Conservation (phyloP, 2,888 invertebrate species). For the Noctuana brunneofusca region DNA sequence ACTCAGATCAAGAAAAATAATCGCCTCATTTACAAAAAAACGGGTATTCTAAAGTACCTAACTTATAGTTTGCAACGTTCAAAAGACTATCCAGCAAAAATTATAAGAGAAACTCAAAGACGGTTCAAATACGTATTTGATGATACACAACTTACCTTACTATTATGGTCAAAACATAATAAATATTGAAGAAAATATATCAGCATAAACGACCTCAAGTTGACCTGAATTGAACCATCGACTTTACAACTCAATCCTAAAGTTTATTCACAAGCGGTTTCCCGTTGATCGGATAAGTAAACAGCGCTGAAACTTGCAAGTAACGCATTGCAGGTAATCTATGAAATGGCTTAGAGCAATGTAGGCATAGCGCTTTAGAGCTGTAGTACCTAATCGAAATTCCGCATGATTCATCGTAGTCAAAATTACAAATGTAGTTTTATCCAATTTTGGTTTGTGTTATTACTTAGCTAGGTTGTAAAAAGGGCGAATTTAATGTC, state of each 20-base stretch:
- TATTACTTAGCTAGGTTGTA: no score
- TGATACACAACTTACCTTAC: no score
- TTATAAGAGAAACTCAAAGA: no score
- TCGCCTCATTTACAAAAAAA: no score
- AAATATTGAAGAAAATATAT: no score
- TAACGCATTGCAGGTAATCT: slow-evolving; percentile 24
- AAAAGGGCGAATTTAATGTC: no score
- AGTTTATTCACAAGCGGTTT: slow-evolving; percentile 11
- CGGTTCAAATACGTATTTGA: no score
- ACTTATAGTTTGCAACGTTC: no score
- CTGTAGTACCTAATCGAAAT: not conserved
- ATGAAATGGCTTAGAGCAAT: not conserved
- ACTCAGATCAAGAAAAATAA: no score
- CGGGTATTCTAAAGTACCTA: no score
- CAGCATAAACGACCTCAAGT: not conserved
- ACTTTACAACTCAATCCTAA: slow-evolving; percentile 12
- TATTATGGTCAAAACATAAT: no score
- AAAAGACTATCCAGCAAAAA: no score
- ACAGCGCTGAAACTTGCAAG: slow-evolving; percentile 2
- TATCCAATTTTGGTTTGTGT: not conserved
- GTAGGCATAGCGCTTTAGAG: not conserved
- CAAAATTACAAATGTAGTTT: not conserved
- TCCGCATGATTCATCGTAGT: not conserved
- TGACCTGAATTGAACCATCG: slow-evolving; percentile 7
- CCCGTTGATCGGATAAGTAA: slow-evolving; percentile 1